phyloP scores from a whole-genome alignment of 2,797 vertebrate species.

The Hydrophis major region DNA sequence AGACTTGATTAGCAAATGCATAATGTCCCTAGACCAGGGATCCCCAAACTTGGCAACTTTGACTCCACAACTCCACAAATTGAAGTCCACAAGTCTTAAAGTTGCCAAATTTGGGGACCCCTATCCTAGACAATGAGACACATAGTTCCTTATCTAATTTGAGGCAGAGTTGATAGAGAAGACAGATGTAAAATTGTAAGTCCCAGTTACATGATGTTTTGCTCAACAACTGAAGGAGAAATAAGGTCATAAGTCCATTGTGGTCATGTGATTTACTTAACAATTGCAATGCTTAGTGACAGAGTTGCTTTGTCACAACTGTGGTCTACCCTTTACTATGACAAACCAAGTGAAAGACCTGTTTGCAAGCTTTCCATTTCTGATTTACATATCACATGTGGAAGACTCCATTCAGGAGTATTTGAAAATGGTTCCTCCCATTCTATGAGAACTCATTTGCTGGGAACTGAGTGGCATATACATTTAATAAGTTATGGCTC shows the following conservation, averaged over 20 bases:
- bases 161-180: not conserved
- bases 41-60: too few relatives aligned
- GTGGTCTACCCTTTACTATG: not conserved
- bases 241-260: not conserved
- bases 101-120: too few relatives aligned
- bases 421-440: not conserved
- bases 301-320: not conserved
- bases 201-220: not conserved
- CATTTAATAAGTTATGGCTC: not conserved
- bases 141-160: not conserved
- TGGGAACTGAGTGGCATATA: not conserved
- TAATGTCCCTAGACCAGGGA: not conserved
- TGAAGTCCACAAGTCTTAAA: too few relatives aligned
- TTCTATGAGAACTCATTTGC: not conserved
- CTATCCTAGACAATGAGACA: not conserved
- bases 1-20: not conserved
- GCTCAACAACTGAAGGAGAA: not conserved
- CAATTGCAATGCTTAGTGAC: not conserved
- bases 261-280: not conserved
- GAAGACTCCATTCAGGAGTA: not conserved
- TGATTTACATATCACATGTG: not conserved
- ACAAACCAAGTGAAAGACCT: not conserved
- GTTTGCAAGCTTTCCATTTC: not conserved
- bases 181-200: not conserved
- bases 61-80: too few relatives aligned